Percentiles rank a stretch among this genome's conserved stretches.
Evolutionary conservation across 1,140 invertebrate genomes (phyloP).

Genomic region (Drosophila ogumai): DNA sequence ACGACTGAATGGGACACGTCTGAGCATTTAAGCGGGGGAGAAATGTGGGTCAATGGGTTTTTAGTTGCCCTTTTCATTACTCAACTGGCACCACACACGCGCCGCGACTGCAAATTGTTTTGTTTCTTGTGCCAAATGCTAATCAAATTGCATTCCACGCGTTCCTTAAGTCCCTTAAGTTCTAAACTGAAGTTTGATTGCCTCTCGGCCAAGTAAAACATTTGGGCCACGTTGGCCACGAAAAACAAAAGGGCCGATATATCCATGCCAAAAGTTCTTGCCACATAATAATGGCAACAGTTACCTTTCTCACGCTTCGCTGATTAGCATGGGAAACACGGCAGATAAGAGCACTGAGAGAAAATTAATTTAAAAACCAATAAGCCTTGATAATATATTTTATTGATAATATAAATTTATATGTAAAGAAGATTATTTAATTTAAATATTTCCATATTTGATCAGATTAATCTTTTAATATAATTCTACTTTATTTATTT

Average conservation of each 20-base stretch:
- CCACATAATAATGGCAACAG: constrained; percentile 44
- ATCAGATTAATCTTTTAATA: not conserved
- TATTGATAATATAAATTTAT: not conserved
- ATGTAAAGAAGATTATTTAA: not conserved
- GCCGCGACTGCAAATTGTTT: constrained; percentile 47
- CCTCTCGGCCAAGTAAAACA: constrained; percentile 14
- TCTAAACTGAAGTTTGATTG: constrained; percentile 23
- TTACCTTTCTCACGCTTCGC: constrained; percentile 32
- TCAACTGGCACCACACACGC: constrained; percentile 33
- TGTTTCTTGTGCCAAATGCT: constrained; percentile 37
- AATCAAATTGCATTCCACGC: constrained; percentile 57
- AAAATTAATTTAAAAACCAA: not conserved
- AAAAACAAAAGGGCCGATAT: constrained; percentile 23
- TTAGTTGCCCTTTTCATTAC: constrained; percentile 78
- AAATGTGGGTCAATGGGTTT: constrained; percentile 82
- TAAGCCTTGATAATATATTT: too few species aligned
- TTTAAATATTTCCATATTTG: not conserved
- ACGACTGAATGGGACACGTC: constrained; percentile 53
- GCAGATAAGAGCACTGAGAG: not conserved
- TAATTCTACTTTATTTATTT: not conserved
- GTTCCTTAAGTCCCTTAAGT: constrained; percentile 8
- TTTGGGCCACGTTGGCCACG: constrained; percentile 14
- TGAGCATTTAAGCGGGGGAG: constrained; percentile 70
- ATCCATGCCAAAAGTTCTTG: constrained; percentile 12
- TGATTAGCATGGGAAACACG: constrained; percentile 27